Conservation (phyloP, 2,888 invertebrate species). For the Bugula neritina region DNA sequence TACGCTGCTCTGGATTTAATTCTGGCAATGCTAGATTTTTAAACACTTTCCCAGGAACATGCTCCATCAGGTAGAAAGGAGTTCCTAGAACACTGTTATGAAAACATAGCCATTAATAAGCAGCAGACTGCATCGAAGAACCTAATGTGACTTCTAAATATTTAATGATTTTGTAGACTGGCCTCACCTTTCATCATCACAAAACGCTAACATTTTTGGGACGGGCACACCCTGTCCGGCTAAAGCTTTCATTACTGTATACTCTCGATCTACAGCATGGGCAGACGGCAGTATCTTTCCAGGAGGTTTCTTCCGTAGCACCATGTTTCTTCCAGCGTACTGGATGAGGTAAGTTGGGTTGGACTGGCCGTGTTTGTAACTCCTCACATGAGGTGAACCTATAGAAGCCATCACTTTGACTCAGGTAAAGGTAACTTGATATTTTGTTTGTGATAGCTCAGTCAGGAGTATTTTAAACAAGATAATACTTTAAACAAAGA, state of each 20-base stretch:
- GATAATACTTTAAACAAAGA: too few species aligned
- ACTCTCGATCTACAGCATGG: conserved; percentile 55
- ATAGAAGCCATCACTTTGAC: conserved; percentile 16
- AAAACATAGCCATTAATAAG: too few species aligned
- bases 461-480: too few species aligned
- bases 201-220: conserved; percentile 47
- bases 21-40: conserved; percentile 45
- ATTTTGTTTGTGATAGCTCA: too few species aligned
- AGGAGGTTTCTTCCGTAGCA: conserved; percentile 55
- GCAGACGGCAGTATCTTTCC: conserved; percentile 55
- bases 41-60: conserved; percentile 51
- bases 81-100: conserved; percentile 52
- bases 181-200: conserved; percentile 42
- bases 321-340: conserved; percentile 48
- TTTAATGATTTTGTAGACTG: too few species aligned
- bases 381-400: conserved; percentile 38
- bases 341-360: conserved; percentile 55
- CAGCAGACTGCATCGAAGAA: too few species aligned
- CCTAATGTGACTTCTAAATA: too few species aligned
- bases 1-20: conserved; percentile 41
- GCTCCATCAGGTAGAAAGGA: conserved; percentile 55
- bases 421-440: too few species aligned
- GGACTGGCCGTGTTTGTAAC: conserved; percentile 54
- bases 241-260: conserved; percentile 51
- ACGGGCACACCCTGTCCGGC: conserved; percentile 49